Base-by-base conservation (phyloP, 2,888 invertebrate genomes). In the Aplocera efformata region DNA sequence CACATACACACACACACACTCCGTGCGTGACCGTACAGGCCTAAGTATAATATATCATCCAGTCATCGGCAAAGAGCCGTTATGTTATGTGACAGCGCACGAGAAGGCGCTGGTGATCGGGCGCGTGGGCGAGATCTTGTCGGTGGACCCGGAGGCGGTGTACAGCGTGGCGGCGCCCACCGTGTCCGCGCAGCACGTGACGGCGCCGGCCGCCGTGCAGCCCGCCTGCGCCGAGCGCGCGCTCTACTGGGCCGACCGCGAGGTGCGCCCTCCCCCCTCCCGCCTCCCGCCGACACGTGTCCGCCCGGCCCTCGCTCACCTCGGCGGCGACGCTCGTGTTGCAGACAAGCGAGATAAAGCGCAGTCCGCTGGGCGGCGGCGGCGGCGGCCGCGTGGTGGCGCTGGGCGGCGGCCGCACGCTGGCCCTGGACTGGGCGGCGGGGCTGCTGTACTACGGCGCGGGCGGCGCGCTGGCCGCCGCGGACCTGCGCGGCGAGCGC, bases 341-440 rank as follows among this genome's bases (percentile, higher is more conserved):
- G 24, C 46, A 79, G 78, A 75, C 76, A 32, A 92, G 93, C 73
- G 94, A 95, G 78, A 92, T 96, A 10, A 93, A 93, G 48, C 7
- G 23, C 11, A 32, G 10, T 51, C 34, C 46, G 38, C 33, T 67
- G 82, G 90, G 10, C 91, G 92, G 1, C 91, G 91, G 32, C 81
- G 94, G 29, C n/a, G 92, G 92, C 21, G 91, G 91, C 40, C 93
- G 25, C n/a, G 91, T 29, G 27, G 40, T 25, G 92, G 42, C 38
- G 7, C 32, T 10, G 8, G 34, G 39, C 29, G 49, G 60, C 92
- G 93, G 11, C 88, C 92, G 90, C 35, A 96, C 94, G 1, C 90
- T 97, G 67, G 94, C 95, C 23, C 89, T 96, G 42, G 96, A 97
- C 85, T 95, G 94, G 94, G 90, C 94, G 42, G 94, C 94, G 8